A percentile compares a stretch with the other conserved stretches of the same genome.
Conservation (phyloP, 2,113 vertebrate genomes). For the Peromyscus californicus region DNA sequence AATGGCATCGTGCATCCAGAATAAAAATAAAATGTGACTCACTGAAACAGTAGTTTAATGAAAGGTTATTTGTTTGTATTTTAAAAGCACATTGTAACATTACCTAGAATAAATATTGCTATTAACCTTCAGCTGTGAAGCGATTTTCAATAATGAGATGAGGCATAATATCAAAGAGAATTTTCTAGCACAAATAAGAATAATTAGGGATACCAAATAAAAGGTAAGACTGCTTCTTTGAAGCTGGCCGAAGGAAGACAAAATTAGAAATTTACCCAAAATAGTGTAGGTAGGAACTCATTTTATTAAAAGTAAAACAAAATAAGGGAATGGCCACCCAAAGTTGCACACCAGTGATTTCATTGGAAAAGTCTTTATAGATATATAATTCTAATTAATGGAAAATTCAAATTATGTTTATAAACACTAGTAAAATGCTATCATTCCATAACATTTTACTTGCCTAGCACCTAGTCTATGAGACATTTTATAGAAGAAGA, state of each 20-base stretch:
- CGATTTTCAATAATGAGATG: constrained; percentile 75
- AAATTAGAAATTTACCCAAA: constrained; percentile 84
- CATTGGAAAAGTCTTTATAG: constrained; percentile 80
- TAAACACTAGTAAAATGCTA: constrained; percentile 74
- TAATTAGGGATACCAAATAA: constrained; percentile 77
- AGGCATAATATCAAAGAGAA: constrained; percentile 67
- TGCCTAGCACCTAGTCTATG: constrained; percentile 42
- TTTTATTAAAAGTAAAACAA: constrained; percentile 81
- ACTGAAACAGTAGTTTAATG: constrained; percentile 73
- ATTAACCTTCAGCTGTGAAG: constrained; percentile 77
- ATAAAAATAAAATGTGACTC: constrained; percentile 75
- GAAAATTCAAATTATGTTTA: constrained; percentile 77
- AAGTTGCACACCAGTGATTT: constrained; percentile 78
- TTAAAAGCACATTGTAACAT: constrained; percentile 77
- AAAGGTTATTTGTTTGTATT: constrained; percentile 77
- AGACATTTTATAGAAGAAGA: constrained; percentile 62
- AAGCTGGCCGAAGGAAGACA: constrained; percentile 81
- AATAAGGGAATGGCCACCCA: constrained; percentile 71
- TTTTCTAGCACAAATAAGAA: constrained; percentile 76
- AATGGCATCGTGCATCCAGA: constrained; percentile 47
- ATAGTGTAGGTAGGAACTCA: constrained; percentile 61
- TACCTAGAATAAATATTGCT: constrained; percentile 82
- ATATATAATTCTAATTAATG: constrained; percentile 80
- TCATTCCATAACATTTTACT: constrained; percentile 61
- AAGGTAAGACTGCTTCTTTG: constrained; percentile 79